Conservation (phyloP, 2,797 vertebrate genomes). For the Cygnus olor region DNA sequence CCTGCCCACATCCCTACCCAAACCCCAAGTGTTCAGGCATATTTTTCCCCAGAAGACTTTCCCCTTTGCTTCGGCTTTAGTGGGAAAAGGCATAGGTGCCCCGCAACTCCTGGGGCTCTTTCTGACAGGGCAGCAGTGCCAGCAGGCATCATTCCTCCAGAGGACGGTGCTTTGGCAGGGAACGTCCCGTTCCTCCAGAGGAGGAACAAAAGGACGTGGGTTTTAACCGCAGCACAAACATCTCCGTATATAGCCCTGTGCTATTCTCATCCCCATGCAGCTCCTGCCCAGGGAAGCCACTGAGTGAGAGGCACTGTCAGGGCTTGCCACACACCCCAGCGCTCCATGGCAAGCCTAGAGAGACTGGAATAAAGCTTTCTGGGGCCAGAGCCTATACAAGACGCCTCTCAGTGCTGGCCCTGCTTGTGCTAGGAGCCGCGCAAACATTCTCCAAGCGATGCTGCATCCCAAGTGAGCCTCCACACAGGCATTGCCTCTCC, state of each 20-base stretch:
- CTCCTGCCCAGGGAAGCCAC: neutral
- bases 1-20: neutral
- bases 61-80: neutral
- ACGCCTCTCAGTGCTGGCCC: neutral
- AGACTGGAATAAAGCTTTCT: neutral
- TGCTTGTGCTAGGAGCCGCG: neutral
- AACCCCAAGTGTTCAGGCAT: neutral
- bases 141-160: neutral
- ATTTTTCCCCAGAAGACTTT: neutral
- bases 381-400: accelerated
- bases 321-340: accelerated
- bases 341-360: accelerated
- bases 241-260: neutral
- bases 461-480: accelerated
- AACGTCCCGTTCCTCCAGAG: accelerated
- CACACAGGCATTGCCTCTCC: accelerated
- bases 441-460: accelerated
- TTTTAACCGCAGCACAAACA: neutral
- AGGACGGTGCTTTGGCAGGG: neutral
- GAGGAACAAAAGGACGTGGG: accelerated
- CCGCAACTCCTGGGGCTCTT: neutral
- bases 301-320: neutral
- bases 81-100: neutral
- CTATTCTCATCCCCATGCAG: neutral
- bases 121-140: neutral